phyloP scores from a whole-genome alignment of 2,797 vertebrate genomes.

The Sternotherus odoratus region DNA sequence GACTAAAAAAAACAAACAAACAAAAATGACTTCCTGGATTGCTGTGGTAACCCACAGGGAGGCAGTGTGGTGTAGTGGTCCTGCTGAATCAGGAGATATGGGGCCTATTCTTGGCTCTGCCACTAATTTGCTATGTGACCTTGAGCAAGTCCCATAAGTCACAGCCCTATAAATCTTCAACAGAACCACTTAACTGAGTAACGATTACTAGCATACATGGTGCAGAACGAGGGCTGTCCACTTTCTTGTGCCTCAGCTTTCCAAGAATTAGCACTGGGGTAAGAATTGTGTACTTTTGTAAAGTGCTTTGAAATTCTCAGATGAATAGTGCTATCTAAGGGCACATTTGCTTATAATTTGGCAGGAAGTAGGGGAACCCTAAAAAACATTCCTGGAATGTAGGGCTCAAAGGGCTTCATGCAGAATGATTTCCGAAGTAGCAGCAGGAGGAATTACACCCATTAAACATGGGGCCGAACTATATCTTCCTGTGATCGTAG shows the following conservation, averaged over 20 bases:
- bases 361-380: rapidly evolving
- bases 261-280: rapidly evolving
- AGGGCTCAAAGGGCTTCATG: background rate
- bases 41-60: background rate
- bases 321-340: rapidly evolving
- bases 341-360: background rate
- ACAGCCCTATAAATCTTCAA: background rate
- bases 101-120: rapidly evolving
- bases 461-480: background rate
- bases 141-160: background rate
- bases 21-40: background rate
- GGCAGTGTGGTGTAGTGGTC: rapidly evolving
- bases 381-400: background rate
- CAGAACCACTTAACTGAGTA: background rate
- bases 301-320: background rate
- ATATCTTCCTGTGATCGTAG: background rate
- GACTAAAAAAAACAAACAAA: background rate
- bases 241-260: constrained; percentile 41
- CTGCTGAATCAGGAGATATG: background rate
- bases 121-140: background rate
- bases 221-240: background rate
- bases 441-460: background rate
- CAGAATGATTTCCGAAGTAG: background rate
- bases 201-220: background rate
- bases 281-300: background rate